phyloP scores from a whole-genome alignment of 2,888 invertebrate genomes.

The Caenorhabditis uteleia region DNA sequence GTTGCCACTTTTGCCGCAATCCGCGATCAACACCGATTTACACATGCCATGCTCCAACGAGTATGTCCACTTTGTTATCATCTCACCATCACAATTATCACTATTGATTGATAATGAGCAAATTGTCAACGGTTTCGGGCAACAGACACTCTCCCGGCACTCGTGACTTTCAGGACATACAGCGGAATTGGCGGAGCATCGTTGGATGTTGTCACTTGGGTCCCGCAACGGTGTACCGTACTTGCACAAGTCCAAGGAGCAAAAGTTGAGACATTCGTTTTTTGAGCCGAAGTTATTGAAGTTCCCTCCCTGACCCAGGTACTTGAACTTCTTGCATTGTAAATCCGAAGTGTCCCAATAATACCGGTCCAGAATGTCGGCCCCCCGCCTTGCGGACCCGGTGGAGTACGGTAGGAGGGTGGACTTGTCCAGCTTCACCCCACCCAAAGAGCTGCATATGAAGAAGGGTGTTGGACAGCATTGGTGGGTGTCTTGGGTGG shows the following conservation, averaged over 20 bases:
- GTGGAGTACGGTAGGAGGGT: constrained; percentile 37
- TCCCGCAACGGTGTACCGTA: constrained; percentile 42
- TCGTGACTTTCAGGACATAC: constrained; percentile 58
- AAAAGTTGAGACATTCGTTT: constrained; percentile 54
- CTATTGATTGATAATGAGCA: constrained; percentile 9
- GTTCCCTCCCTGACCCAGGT: constrained; percentile 63
- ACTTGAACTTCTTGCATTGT: constrained; percentile 57
- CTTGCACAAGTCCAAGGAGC: constrained; percentile 39
- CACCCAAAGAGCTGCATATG: constrained; percentile 30
- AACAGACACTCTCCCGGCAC: constrained; percentile 56
- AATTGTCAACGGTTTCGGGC: constrained; percentile 47
- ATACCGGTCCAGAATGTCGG: constrained; percentile 11
- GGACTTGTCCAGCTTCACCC: constrained; percentile 14
- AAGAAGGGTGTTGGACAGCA: constrained; percentile 33
- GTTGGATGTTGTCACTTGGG: constrained; percentile 30
- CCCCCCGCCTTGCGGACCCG: constrained; percentile 43
- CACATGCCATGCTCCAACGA: constrained; percentile 43
- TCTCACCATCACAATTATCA: constrained; percentile 15
- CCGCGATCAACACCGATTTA: constrained; percentile 45
- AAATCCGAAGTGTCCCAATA: constrained; percentile 49
- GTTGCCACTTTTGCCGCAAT: constrained; percentile 57
- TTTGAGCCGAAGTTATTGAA: constrained; percentile 62
- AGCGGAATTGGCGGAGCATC: constrained; percentile 38
- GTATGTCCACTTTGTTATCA: constrained; percentile 27
- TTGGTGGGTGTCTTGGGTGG: constrained; percentile 10